Evolutionary conservation across 2,888 invertebrate species (phyloP), one percentile per base, ranked within the genome.

Genomic region (Abscondita cerata): DNA sequence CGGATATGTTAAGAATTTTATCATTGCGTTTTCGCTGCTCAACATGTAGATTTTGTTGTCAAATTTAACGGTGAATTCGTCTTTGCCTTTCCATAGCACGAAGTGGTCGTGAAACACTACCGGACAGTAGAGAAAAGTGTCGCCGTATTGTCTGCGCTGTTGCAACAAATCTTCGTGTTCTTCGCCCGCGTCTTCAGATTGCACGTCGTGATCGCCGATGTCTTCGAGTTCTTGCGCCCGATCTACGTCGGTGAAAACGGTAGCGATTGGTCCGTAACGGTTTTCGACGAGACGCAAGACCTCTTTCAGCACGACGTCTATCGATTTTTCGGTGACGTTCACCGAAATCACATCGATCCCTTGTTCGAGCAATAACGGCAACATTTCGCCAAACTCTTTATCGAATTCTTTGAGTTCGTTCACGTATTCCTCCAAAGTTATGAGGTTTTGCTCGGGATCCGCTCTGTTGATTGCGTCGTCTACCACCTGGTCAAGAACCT

Each of bases 21-120:
- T 75, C 51, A 83, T 70, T 64, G 82, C 83, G 54, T 81, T 76
- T 72, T 83, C 81, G 41, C 81, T 84, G 18, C 82, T 80, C 67
- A 86, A 82, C 47, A 82, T 80, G 75, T 87, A 85, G 1, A 84
- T 65, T 77, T 83, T 84, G 60, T 86, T 83, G 65, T 83, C 78
- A 68, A 83, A 85, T 68, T 82, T 82, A 0, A 82, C 79, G 15
- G 81, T 75, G 68, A 82, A 84, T 57, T 86, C 82, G 41, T 83
- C 76, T 74, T 85, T 86, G n/a, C 89, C 89, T 76, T 82, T 83
- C 85, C 87, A 86, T 15, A 89, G 73, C 8, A 86, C 79, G 40
- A 82, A 80, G 67, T 85, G 73, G 38, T 85, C 79, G 56, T 78
- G 77, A 70, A 83, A 84, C n/a, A 85, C 80, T 31, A 89, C 82